phyloP scores from a whole-genome alignment of 1,140 invertebrate species.

The Bathynomus jamesi region DNA sequence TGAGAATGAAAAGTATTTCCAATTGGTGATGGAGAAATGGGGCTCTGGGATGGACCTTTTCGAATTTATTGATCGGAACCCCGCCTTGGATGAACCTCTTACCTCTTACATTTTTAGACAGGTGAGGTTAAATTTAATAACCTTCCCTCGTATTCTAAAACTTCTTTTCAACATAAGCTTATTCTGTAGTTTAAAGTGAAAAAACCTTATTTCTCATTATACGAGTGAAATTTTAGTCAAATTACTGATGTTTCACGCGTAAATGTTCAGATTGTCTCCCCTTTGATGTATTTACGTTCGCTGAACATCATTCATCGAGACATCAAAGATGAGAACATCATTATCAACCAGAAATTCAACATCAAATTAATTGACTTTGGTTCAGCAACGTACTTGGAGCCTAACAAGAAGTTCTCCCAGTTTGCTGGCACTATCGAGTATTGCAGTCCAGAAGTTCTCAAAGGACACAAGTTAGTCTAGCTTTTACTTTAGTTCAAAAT shows the following conservation, averaged over 20 bases:
- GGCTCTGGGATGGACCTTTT: conserved; percentile 71
- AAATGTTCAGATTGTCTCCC: conserved; percentile 54
- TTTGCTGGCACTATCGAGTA: conserved; percentile 75
- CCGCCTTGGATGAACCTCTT: conserved; percentile 59
- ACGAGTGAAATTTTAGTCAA: no score
- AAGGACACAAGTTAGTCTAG: conserved; percentile 57
- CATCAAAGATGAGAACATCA: conserved; percentile 69
- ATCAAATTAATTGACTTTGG: conserved; percentile 73
- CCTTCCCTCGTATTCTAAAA: no score
- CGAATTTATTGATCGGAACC: conserved; percentile 66
- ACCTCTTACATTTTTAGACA: conserved; percentile 66
- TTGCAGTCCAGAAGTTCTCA: conserved; percentile 65
- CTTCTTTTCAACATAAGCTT: no score
- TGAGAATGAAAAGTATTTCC: conserved; percentile 62
- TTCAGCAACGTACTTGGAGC: conserved; percentile 56
- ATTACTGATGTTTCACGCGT: neutral
- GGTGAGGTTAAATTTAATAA: conserved; percentile 46
- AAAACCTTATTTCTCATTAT: no score
- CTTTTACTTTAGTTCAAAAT: no score
- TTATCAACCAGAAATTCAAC: conserved; percentile 62
- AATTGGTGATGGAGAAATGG: conserved; percentile 72
- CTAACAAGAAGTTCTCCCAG: conserved; percentile 58
- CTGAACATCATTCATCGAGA: conserved; percentile 61
- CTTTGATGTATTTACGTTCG: conserved; percentile 59
- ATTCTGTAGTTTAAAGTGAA: no score